These are phyloP conservation scores for Gnathonemus echidnorhynchus DNA, from an alignment of 2,113 vertebrate species.

Conservation along the genomic window DNA sequence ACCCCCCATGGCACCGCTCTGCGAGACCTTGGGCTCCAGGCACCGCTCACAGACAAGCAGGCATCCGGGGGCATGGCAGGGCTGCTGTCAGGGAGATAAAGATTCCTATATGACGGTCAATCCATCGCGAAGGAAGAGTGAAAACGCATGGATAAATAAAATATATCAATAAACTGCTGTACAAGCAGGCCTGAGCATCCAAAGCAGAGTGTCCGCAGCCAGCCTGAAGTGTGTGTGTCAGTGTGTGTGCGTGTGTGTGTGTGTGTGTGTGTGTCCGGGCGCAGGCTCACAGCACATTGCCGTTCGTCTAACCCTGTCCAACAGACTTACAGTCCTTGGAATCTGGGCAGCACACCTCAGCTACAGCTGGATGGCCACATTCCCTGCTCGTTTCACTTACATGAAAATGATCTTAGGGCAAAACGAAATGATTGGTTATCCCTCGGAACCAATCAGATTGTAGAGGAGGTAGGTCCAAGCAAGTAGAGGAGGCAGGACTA, in stretches of 20 bases:
- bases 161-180: background rate
- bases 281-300: background rate
- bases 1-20: background rate
- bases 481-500: background rate
- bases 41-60: background rate
- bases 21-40: background rate
- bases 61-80: background rate
- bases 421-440: background rate
- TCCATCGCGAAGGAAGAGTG: background rate
- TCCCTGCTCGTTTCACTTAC: background rate
- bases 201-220: background rate
- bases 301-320: background rate
- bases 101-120: slow-evolving; percentile 11
- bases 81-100: slow-evolving; percentile 10
- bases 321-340: background rate
- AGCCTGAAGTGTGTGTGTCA: background rate
- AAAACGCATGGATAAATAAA: background rate
- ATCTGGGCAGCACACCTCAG: background rate
- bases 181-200: background rate
- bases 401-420: background rate
- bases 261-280: background rate
- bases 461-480: background rate
- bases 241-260: background rate
- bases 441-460: background rate
- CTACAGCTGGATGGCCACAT: background rate